A percentile compares a stretch with the other conserved stretches of the same genome.
Conservation (phyloP, 2,797 vertebrate genomes). For the Ptychobarbus kaznakovi region DNA sequence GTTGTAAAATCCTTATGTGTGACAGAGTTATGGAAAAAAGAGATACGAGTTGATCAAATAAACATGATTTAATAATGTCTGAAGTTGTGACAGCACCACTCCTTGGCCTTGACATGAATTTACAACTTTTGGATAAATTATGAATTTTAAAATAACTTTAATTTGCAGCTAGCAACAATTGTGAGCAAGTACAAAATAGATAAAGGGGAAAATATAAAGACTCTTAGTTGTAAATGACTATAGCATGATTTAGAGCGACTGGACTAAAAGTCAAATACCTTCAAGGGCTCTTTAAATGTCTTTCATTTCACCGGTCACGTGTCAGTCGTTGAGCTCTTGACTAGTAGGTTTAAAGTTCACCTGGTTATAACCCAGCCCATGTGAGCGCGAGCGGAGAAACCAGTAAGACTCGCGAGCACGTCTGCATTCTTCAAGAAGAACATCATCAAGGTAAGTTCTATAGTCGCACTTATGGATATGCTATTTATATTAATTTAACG, state of each 20-base stretch:
- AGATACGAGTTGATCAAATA: not conserved
- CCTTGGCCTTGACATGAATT: not conserved
- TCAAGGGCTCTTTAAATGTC: not conserved
- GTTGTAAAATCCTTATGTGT: not conserved
- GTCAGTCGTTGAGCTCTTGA: not conserved
- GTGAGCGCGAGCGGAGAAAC: not conserved
- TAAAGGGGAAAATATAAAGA: not conserved
- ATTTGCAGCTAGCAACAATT: not conserved
- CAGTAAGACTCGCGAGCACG: not conserved
- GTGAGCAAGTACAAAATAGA: not conserved
- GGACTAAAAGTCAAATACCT: not conserved
- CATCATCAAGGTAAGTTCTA: not conserved
- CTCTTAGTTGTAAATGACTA: too few relatives aligned
- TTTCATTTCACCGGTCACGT: not conserved
- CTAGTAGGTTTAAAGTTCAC: slow-evolving; percentile 33
- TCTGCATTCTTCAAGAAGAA: not conserved
- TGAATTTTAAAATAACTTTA: not conserved
- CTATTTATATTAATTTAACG: not conserved
- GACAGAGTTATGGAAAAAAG: not conserved
- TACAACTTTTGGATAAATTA: not conserved
- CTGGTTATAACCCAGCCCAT: slow-evolving; percentile 1
- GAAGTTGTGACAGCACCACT: not conserved
- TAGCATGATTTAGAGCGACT: not conserved
- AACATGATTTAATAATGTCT: not conserved
- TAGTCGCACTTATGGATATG: not conserved